Percentiles rank a stretch among this genome's conserved stretches.
Conservation (phyloP, 2,888 invertebrate species). For the Crematogaster levior region DNA sequence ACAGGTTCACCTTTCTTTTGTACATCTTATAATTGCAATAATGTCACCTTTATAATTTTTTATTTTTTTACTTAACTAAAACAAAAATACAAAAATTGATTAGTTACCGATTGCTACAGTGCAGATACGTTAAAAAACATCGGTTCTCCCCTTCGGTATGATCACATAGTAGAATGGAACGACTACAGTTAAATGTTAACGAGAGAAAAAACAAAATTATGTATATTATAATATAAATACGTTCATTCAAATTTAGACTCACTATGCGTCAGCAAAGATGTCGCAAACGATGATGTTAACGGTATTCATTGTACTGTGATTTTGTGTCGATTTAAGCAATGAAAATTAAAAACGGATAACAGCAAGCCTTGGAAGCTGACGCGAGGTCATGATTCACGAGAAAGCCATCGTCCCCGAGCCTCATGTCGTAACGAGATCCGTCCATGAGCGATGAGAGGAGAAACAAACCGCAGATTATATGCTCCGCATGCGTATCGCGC, state of each 20-base stretch:
- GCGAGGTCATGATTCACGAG: conserved; percentile 46
- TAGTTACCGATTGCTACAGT: too few relatives aligned
- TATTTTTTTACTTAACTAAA: background rate
- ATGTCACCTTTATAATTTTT: background rate
- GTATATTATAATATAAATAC: background rate
- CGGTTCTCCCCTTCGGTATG: background rate
- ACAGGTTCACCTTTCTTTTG: conserved; percentile 15
- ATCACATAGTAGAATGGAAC: background rate
- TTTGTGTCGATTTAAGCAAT: background rate
- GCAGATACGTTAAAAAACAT: background rate
- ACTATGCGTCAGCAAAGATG: background rate
- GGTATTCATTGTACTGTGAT: background rate
- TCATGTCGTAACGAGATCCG: conserved; percentile 44
- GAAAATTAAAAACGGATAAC: conserved; percentile 28
- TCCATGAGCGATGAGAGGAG: conserved; percentile 38
- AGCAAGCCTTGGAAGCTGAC: conserved; percentile 15
- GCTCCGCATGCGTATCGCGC: background rate
- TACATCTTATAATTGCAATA: background rate
- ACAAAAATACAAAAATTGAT: background rate
- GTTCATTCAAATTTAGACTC: background rate
- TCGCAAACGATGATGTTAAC: background rate
- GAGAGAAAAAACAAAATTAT: background rate
- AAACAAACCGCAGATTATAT: conserved; percentile 27
- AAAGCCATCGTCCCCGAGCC: conserved; percentile 50
- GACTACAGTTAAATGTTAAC: background rate